phyloP scores from a whole-genome alignment of 1,140 invertebrate species.

The Lutraria rhynchaena region DNA sequence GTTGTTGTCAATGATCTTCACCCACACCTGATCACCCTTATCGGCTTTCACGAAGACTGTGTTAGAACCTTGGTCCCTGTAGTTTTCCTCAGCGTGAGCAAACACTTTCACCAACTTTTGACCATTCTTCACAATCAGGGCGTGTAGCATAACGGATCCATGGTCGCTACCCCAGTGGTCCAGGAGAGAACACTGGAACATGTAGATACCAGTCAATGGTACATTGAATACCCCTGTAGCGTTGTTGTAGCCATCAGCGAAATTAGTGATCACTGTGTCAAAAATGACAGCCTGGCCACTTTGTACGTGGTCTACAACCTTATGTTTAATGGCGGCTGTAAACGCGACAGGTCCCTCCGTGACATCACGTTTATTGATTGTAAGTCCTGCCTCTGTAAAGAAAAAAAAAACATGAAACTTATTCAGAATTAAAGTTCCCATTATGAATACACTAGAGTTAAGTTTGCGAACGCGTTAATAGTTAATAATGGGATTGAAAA shows the following conservation, averaged over 20 bases:
- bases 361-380: too few species aligned
- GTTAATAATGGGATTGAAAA: too few species aligned
- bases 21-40: background rate
- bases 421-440: too few species aligned
- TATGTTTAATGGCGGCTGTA: background rate
- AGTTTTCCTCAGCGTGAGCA: background rate
- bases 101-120: background rate
- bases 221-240: slow-evolving; percentile 25
- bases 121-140: background rate
- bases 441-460: too few species aligned
- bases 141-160: background rate
- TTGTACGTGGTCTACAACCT: background rate
- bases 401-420: too few species aligned
- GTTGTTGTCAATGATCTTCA: background rate
- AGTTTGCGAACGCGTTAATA: too few species aligned
- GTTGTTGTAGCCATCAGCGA: slow-evolving; percentile 35
- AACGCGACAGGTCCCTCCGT: background rate
- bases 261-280: slow-evolving; percentile 11
- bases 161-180: background rate
- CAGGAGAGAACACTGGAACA: slow-evolving; percentile 11
- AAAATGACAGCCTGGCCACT: slow-evolving; percentile 36
- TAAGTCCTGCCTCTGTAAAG: too few species aligned
- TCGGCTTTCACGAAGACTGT: background rate
- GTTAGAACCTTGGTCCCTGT: background rate
- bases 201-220: slow-evolving; percentile 11